These are phyloP conservation scores for Cheilosia urbana DNA, from an alignment of 2,888 invertebrate genomes.

Conservation along the genomic window DNA sequence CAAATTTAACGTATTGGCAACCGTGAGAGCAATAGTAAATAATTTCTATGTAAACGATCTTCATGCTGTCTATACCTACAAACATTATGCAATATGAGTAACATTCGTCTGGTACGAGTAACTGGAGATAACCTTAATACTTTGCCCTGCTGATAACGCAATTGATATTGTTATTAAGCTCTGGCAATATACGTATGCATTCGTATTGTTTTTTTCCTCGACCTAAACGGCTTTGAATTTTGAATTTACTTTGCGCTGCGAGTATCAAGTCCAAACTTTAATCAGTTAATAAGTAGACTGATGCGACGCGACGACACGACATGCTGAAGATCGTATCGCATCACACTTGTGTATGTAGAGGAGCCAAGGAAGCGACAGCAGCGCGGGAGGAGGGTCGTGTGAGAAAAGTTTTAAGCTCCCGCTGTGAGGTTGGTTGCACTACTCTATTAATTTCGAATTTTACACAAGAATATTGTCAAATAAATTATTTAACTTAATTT, in stretches of 20 bases:
- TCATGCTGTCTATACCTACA: not conserved
- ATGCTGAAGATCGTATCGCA: slow-evolving; percentile 20
- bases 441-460: not conserved
- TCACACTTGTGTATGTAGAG: not conserved
- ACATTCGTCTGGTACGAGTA: not conserved
- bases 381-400: not conserved
- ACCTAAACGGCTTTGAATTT: not conserved
- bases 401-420: slow-evolving; percentile 49
- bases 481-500: too few relatives aligned
- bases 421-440: slow-evolving; percentile 41
- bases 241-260: not conserved
- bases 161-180: not conserved
- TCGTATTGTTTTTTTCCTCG: not conserved
- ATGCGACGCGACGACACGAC: not conserved
- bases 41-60: not conserved
- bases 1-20: too few relatives aligned
- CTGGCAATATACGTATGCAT: not conserved
- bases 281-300: too few relatives aligned
- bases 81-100: not conserved
- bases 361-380: not conserved
- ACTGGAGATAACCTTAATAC: slow-evolving; percentile 1
- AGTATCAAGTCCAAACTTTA: too few relatives aligned
- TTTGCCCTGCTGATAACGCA: not conserved
- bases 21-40: too few relatives aligned
- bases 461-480: too few relatives aligned